Conservation (phyloP, 2,888 invertebrate genomes). For the Orchesellides sinensis region DNA sequence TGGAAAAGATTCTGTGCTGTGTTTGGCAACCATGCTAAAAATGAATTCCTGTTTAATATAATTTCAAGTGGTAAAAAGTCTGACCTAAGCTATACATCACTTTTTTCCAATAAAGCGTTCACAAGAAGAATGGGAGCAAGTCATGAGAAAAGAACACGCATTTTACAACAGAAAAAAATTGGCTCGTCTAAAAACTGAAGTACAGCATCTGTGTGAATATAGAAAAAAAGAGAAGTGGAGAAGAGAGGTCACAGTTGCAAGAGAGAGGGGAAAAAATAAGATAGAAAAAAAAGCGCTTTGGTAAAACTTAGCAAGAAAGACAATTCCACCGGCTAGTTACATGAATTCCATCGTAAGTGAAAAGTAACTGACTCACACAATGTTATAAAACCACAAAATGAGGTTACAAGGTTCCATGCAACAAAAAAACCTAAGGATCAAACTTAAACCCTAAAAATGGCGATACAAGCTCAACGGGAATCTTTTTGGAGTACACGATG, state of each 20-base stretch:
- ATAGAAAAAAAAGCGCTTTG: neutral
- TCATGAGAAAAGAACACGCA: conserved; percentile 48
- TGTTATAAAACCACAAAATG: conserved; percentile 31
- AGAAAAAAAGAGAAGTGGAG: conserved; percentile 3
- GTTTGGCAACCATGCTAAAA: conserved; percentile 49
- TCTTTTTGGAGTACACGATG: too few species aligned
- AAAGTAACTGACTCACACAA: neutral
- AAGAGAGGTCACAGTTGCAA: conserved; percentile 52
- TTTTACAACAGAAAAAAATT: conserved; percentile 43
- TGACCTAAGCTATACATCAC: conserved; percentile 66
- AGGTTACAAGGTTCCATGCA: conserved; percentile 14
- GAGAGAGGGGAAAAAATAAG: conserved; percentile 11
- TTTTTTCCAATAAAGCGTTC: conserved; percentile 63
- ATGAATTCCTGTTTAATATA: conserved; percentile 60
- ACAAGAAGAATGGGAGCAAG: conserved; percentile 59
- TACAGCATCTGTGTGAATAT: conserved; percentile 53
- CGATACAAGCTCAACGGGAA: too few species aligned
- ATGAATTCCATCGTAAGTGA: neutral
- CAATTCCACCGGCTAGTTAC: neutral
- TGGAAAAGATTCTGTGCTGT: conserved; percentile 22
- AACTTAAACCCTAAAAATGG: too few species aligned
- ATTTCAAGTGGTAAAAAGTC: conserved; percentile 65
- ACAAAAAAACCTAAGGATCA: too few species aligned
- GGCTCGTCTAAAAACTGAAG: conserved; percentile 31
- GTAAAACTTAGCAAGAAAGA: neutral